A percentile compares a stretch with the other conserved stretches of the same genome.
Conservation (phyloP, 2,888 invertebrate species). For the Drosophila antonietae region DNA sequence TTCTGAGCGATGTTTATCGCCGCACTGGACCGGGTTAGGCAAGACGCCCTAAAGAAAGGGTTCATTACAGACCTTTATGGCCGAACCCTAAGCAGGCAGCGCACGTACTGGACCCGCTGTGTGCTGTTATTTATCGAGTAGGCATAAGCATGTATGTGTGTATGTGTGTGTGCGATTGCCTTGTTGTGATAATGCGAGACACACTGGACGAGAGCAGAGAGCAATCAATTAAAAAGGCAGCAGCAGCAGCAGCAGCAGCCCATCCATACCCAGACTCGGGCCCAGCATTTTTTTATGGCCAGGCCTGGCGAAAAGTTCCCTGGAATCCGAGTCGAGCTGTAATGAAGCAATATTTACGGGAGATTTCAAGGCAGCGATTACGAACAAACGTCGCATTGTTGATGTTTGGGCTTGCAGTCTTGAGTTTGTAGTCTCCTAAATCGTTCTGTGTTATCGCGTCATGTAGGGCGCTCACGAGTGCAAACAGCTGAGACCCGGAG, state of each 20-base stretch:
- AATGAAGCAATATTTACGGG: conserved; percentile 74
- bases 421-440: conserved; percentile 34
- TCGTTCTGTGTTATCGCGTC: conserved; percentile 54
- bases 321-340: conserved; percentile 56
- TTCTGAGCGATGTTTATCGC: conserved; percentile 65
- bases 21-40: conserved; percentile 21
- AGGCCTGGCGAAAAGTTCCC: conserved; percentile 59
- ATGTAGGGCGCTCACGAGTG: conserved; percentile 52
- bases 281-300: conserved; percentile 38
- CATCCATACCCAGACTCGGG: background rate
- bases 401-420: conserved; percentile 17
- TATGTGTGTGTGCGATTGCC: conserved; percentile 58
- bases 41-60: conserved; percentile 59
- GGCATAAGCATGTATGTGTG: conserved; percentile 24
- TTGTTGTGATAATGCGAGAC: conserved; percentile 75
- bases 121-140: conserved; percentile 67
- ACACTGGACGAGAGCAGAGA: conserved; percentile 64
- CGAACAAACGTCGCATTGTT: conserved; percentile 24
- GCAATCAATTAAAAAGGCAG: conserved; percentile 77
- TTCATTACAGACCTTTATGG: conserved; percentile 67
- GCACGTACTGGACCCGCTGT: conserved; percentile 63
- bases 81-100: conserved; percentile 56
- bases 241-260: conserved; percentile 34
- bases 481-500: conserved; percentile 34
- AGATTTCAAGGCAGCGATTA: conserved; percentile 71